A percentile compares a stretch with the other conserved stretches of the same genome.
Conservation (phyloP, 2,888 invertebrate genomes). For the Ichneumoninae sp. region DNA sequence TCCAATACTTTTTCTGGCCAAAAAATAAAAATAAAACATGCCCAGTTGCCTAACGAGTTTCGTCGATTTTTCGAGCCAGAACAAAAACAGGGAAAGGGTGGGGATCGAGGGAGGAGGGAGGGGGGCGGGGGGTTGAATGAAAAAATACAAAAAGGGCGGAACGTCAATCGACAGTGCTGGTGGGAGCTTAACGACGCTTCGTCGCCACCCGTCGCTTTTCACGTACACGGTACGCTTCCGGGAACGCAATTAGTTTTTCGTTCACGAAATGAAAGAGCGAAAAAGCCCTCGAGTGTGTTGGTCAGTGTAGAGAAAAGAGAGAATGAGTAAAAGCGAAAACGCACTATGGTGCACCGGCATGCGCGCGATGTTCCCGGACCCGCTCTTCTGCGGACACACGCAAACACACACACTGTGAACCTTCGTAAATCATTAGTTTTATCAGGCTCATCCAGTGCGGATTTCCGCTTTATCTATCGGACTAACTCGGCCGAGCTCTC, state of each 20-base stretch:
- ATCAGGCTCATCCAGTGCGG: conserved; percentile 82
- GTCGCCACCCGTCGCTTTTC: conserved; percentile 56
- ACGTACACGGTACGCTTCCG: conserved; percentile 63
- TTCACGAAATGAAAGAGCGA: conserved; percentile 73
- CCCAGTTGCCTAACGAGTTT: conserved; percentile 33
- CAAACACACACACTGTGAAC: conserved; percentile 31
- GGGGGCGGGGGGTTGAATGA: conserved; percentile 7
- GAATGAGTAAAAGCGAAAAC: conserved; percentile 28
- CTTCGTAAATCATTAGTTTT: conserved; percentile 83
- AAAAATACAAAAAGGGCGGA: conserved; percentile 47
- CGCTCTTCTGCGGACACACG: conserved; percentile 24
- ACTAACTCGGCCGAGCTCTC: conserved; percentile 74
- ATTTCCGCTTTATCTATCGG: conserved; percentile 81
- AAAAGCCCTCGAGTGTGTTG: conserved; percentile 56
- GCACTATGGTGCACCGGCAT: conserved; percentile 17
- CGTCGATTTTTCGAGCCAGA: conserved; percentile 48
- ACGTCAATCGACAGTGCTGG: conserved; percentile 51
- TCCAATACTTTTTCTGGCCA: background rate
- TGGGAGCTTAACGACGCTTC: conserved; percentile 56
- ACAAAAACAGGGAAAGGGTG: conserved; percentile 23
- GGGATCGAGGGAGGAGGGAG: background rate
- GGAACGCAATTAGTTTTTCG: conserved; percentile 75
- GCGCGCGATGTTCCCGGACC: conserved; percentile 21
- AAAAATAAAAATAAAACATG: conserved; percentile 25
- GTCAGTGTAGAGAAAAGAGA: conserved; percentile 15